Base-by-base conservation (phyloP, 1,140 invertebrate genomes). In the Elymnias hypermnestra region DNA sequence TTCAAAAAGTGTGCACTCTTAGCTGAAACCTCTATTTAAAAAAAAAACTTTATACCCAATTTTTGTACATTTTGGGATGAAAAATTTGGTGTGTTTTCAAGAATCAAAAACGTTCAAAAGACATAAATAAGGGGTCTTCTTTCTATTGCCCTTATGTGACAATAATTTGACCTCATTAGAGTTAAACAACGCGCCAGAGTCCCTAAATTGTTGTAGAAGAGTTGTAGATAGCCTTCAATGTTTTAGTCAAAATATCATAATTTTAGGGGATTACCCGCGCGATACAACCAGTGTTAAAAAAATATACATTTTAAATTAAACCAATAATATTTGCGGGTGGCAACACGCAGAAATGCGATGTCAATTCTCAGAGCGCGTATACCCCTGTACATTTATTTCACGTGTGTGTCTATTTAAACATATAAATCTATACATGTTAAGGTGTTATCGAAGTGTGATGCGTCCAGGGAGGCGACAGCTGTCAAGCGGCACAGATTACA, bases 351-450 rank as follows among this genome's bases (percentile, higher is more conserved):
- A 21, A 57, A 57, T 40, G 72, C 69, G 69, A 76, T 31, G 73
- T 83, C 79, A 82, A 83, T 83, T 83, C 66, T 51, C 51, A 58
- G 52, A 46, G 72, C 69, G 69, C 69, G 72, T 56, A 72, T 68
- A 73, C 71, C 58, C 62, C 59, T 57, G 55, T 52, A 39, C 55
- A 63, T 79, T 75, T 65, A 52, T 64, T 83, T 74, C 48, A 52
- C 43, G 65, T 68, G 63, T 75, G 67, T 78, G 60, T 75, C 71
- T 78, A 69, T 59, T 72, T 78, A 65, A 62, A 68, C 63, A 63
- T 66, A 72, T 62, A 67, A 71, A 71, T 67, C 57, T 70, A 72
- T 77, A 72, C 70, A 71, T 79, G 68, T 68, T 81, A 78, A 76
- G 70, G 57, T 77, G 66, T 83, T 73, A 68, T 73, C 71, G 75